Evolutionary conservation across 37 sponge, comb jelly and placozoan species (phyloP).

Genomic region (Spongia lamella): DNA sequence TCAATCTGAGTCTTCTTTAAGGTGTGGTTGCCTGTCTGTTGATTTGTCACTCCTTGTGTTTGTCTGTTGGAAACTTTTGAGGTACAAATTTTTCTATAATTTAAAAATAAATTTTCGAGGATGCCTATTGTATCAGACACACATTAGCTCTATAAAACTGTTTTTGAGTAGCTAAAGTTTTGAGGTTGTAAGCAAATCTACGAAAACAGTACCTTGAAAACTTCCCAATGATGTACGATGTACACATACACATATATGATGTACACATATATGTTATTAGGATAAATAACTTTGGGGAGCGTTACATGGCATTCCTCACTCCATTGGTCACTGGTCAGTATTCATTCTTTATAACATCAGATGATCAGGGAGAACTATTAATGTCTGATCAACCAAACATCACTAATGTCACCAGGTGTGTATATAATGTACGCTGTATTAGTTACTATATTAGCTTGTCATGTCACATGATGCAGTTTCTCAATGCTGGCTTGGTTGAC

Average conservation of each 20-base stretch:
- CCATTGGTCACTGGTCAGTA: slow-evolving; percentile 49
- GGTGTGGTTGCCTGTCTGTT: not conserved
- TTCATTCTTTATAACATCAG: slow-evolving; percentile 41
- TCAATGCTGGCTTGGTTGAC: too few species aligned
- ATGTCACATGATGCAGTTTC: too few species aligned
- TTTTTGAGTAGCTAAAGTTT: too few species aligned
- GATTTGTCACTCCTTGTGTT: too few species aligned
- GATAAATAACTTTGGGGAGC: slow-evolving; percentile 43
- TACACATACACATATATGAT: too few species aligned
- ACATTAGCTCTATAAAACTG: too few species aligned
- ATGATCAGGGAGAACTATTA: slow-evolving; percentile 33
- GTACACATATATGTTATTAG: slow-evolving; percentile 2
- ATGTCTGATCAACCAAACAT: slow-evolving; percentile 38
- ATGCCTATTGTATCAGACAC: too few species aligned
- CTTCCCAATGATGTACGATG: not conserved
- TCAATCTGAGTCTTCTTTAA: not conserved
- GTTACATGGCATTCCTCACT: slow-evolving; percentile 61
- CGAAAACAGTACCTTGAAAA: not conserved
- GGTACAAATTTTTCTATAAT: too few species aligned
- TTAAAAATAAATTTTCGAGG: too few species aligned
- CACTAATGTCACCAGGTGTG: slow-evolving; percentile 17
- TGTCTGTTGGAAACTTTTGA: too few species aligned
- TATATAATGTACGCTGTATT: too few species aligned
- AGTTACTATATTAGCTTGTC: too few species aligned
- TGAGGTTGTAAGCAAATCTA: not conserved